phyloP scores from a whole-genome alignment of 1,140 invertebrate genomes.

The Geopemphigus sp. region DNA sequence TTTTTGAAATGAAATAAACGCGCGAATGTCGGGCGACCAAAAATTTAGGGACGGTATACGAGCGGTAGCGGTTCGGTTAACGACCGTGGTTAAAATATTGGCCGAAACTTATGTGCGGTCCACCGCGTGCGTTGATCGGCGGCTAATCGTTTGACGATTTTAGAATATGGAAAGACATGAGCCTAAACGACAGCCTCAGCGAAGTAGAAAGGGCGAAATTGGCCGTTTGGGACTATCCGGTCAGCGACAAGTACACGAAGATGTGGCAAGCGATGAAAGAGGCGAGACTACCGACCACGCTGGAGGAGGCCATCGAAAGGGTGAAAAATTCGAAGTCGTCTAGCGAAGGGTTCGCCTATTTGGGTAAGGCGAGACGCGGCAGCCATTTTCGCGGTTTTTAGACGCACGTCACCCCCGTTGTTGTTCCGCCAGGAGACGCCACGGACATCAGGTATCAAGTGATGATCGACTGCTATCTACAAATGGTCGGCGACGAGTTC shows the following conservation, averaged over 20 bases:
- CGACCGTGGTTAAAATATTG: no score
- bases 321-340: conserved; percentile 72
- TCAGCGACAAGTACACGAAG: conserved; percentile 97
- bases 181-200: conserved; percentile 85
- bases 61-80: no score
- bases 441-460: conserved; percentile 85
- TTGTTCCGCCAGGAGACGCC: conserved; percentile 70
- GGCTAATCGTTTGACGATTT: conserved; percentile 47
- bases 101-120: no score
- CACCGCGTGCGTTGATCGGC: no score
- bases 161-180: conserved; percentile 98
- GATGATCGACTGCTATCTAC: conserved; percentile 86
- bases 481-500: conserved; percentile 91
- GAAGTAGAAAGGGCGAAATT: conserved; percentile 87
- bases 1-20: no score
- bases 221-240: conserved; percentile 98
- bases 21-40: no score
- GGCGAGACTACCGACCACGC: conserved; percentile 71
- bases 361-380: conserved; percentile 67
- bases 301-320: conserved; percentile 75
- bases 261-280: conserved; percentile 98
- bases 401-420: no score
- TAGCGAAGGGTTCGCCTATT: conserved; percentile 86
- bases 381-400: no score
- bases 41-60: no score